A percentile compares a stretch with the other conserved stretches of the same genome.
Conservation (phyloP, 2,888 invertebrate genomes). For the Lasioglossum vierecki region DNA sequence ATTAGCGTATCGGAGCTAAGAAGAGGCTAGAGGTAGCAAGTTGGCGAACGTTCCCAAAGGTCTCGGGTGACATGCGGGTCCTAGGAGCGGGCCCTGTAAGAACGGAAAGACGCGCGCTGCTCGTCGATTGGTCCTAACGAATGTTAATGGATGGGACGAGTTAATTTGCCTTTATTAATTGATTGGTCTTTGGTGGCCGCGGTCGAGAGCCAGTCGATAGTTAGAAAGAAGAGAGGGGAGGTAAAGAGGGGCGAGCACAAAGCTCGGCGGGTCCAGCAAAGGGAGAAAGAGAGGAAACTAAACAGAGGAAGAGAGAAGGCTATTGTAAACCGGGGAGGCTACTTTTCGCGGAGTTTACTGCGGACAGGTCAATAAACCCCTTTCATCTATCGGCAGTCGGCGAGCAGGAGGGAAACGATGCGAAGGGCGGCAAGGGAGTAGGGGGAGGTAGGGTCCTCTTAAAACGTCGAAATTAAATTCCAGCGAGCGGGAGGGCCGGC, state of each 20-base stretch:
- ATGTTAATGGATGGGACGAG: conserved; percentile 81
- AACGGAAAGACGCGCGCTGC: conserved; percentile 60
- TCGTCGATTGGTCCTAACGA: conserved; percentile 80
- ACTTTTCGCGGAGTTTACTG: conserved; percentile 68
- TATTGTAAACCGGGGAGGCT: conserved; percentile 41
- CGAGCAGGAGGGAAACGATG: conserved; percentile 21
- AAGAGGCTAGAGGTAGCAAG: conserved; percentile 22
- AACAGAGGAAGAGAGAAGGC: neutral
- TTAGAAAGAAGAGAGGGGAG: conserved; percentile 24
- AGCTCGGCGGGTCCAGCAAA: neutral
- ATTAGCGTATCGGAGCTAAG: neutral
- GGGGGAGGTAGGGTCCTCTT: conserved; percentile 69
- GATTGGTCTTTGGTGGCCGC: conserved; percentile 75
- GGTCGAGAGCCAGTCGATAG: conserved; percentile 19
- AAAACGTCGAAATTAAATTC: conserved; percentile 82
- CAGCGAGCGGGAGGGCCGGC: conserved; percentile 68
- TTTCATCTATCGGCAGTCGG: conserved; percentile 67
- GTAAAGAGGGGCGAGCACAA: conserved; percentile 2
- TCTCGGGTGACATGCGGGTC: conserved; percentile 76
- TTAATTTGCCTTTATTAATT: conserved; percentile 82
- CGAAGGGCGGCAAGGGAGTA: conserved; percentile 35
- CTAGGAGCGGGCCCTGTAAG: conserved; percentile 65
- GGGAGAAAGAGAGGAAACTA: neutral
- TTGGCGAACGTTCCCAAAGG: conserved; percentile 74
- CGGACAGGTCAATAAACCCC: conserved; percentile 77